These are phyloP conservation scores for Siniperca scherzeri DNA, from an alignment of 2,797 vertebrate genomes.

Conservation along the genomic window DNA sequence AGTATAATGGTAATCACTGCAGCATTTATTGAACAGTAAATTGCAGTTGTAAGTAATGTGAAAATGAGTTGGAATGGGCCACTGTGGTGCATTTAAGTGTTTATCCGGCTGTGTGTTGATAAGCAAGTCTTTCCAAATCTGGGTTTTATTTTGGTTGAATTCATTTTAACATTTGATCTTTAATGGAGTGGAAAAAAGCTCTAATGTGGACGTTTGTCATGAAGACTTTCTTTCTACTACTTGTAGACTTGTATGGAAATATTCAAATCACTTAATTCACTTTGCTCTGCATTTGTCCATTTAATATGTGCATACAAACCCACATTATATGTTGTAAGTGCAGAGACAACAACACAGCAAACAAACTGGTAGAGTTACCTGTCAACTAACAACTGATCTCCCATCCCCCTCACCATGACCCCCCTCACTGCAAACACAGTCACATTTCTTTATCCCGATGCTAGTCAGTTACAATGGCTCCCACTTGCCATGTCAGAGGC, in stretches of 20 bases:
- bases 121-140: conserved; percentile 19
- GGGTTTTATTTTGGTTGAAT: background rate
- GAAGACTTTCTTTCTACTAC: background rate
- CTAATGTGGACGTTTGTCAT: background rate
- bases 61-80: conserved; percentile 40
- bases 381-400: background rate
- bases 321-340: background rate
- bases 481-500: conserved; percentile 59
- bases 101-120: conserved; percentile 12
- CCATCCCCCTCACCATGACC: no score
- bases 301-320: background rate
- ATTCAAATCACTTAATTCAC: background rate
- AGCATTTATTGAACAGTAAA: background rate
- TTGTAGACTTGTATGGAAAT: background rate
- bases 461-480: conserved; percentile 38
- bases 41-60: conserved; percentile 34
- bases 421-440: background rate
- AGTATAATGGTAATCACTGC: conserved; percentile 12
- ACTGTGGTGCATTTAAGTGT: conserved; percentile 17
- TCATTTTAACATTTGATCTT: background rate
- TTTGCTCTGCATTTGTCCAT: background rate
- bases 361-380: background rate
- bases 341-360: background rate
- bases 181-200: background rate
- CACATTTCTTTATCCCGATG: conserved; percentile 15